Base-by-base conservation (phyloP, 2,797 vertebrate genomes). In the Enteromius radiatus region DNA sequence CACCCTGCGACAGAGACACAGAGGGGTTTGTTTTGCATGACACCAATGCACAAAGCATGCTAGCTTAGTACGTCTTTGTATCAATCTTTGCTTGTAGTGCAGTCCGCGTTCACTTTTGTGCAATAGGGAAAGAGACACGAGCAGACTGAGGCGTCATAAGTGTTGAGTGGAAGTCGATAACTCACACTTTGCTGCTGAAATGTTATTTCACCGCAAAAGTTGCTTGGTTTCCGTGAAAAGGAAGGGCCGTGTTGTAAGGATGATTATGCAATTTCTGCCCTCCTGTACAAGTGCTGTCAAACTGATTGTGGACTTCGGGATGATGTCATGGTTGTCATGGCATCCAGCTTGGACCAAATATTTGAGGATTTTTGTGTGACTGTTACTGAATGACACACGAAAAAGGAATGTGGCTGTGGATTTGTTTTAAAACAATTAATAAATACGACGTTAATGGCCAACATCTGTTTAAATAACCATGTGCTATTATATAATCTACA, bases 1-100 rank as follows among this genome's bases (percentile, higher is more conserved):
- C 87, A 21, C 90, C 87, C 8, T 89, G 91, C 79, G 84, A 90
- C 31, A 41, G 83, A 11, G 86, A 88, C 84, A 93, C 92, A 0
- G 93, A 93, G 78, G 87, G 80, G 52, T 93, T 90, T 43, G 90
- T 94, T 77, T 63, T 93, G 61, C 90, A 82, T 17, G 89, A 93
- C 69, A 88, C 89, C 9, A 86, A 28, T 6, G 78, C 77, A n/a
- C 79, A 63, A 41, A 89, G 84, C 5, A 31, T 91, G 59, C 75
- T 90, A 43, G 64, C 70, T 17, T 87, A 82, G 56, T 21, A 31
- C 17, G 4, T 28, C 19, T 49, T 26, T 65, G 6, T 41, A 52
- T 63, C 21, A 47, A 23, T 63, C 4, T 33, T n/a, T 28, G 6
- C 45, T 52, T 59, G 2, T 43, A 21, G 36, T 26, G 21, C 28